These are phyloP conservation scores for Trichoplusia ni DNA, from an alignment of 1,140 invertebrate genomes.

Conservation along the genomic window DNA sequence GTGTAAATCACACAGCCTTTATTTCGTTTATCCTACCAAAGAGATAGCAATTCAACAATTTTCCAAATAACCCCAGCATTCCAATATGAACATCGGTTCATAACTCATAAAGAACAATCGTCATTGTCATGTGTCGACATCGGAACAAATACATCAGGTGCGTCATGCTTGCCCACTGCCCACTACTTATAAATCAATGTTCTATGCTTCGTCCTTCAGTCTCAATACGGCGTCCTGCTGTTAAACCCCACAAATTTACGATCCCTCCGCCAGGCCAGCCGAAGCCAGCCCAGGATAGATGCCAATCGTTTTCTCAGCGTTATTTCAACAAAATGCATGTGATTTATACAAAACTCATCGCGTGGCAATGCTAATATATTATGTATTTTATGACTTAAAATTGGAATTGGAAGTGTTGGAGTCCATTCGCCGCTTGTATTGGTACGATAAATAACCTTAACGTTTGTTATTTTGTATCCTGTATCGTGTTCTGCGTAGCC, in stretches of 20 bases:
- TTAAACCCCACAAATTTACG: constrained; percentile 78
- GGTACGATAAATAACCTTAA: not conserved
- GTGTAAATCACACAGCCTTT: too few species aligned
- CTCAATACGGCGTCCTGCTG: constrained; percentile 64
- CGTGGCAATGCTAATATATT: constrained; percentile 42
- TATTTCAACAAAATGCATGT: constrained; percentile 78
- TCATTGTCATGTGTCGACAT: constrained; percentile 48
- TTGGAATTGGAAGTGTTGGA: constrained; percentile 31
- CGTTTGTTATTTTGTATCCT: not conserved
- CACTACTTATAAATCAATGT: constrained; percentile 64
- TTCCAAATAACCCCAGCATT: not conserved
- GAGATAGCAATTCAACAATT: not conserved
- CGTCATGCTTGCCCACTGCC: constrained; percentile 15
- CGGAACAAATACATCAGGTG: constrained; percentile 35
- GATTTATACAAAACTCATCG: constrained; percentile 70
- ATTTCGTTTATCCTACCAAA: too few species aligned
- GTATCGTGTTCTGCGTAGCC: too few species aligned
- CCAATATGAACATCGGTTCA: constrained; percentile 13
- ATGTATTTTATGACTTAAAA: constrained; percentile 41
- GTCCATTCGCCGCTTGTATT: not conserved
- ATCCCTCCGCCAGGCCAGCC: constrained; percentile 62
- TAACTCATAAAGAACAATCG: constrained; percentile 22
- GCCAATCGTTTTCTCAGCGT: constrained; percentile 67
- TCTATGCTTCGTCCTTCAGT: constrained; percentile 63
- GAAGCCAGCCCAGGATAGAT: too few species aligned